Conservation (phyloP, 2,797 vertebrate species). For the Poecilia velifera region DNA sequence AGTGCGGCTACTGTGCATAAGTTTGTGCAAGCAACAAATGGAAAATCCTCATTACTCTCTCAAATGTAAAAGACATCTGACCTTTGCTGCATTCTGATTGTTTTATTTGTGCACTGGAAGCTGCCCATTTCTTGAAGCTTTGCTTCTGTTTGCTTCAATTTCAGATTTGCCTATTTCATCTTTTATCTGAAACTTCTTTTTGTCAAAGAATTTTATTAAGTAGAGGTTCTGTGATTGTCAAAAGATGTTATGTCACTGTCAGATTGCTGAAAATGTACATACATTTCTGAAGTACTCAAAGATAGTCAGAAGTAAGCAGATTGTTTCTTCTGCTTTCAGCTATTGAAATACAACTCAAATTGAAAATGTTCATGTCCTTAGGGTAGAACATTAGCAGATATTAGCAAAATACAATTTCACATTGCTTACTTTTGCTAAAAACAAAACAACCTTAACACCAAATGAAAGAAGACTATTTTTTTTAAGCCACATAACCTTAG, state of each 20-base stretch:
- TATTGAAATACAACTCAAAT: background rate
- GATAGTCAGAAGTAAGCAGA: background rate
- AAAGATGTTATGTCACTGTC: background rate
- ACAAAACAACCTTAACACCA: background rate
- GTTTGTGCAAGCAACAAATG: slow-evolving; percentile 27
- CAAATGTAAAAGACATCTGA: background rate
- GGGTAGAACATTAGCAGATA: background rate
- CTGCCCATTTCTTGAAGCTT: background rate
- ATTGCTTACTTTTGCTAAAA: background rate
- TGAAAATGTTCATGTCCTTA: background rate
- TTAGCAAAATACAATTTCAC: background rate
- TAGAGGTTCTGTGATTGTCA: background rate
- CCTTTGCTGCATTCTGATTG: background rate
- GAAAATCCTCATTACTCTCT: background rate
- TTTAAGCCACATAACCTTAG: background rate
- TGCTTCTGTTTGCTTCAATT: background rate
- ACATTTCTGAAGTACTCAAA: background rate
- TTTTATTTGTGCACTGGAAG: background rate
- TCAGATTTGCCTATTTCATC: background rate
- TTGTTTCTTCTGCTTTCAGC: background rate
- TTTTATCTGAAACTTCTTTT: background rate
- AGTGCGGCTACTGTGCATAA: slow-evolving; percentile 22
- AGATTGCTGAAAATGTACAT: background rate
- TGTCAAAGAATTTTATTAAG: background rate
- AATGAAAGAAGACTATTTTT: background rate